Conservation (phyloP, 1,140 invertebrate genomes). For the Drosophila orosa region DNA sequence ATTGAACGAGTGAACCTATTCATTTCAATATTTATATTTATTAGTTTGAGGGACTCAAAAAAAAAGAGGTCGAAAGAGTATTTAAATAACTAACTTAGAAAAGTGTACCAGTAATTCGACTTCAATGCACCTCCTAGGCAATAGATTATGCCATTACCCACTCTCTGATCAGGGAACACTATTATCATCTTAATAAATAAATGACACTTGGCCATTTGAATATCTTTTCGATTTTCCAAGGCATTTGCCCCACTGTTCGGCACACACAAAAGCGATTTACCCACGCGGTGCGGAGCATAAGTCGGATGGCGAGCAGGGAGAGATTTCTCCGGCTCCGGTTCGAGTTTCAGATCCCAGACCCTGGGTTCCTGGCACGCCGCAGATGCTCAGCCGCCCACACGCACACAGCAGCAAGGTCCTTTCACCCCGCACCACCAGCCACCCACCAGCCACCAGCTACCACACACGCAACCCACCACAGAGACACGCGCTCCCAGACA, state of each 20-base stretch:
- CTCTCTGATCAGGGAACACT: neutral
- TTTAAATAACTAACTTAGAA: no score
- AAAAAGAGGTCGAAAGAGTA: no score
- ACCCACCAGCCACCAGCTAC: slow-evolving; percentile 15
- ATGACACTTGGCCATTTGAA: neutral
- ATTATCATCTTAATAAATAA: neutral
- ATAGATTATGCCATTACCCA: neutral
- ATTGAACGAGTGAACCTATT: no score
- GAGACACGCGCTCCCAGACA: slow-evolving; percentile 68
- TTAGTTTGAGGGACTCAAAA: no score
- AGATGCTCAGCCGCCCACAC: slow-evolving; percentile 61
- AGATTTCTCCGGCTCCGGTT: slow-evolving; percentile 44
- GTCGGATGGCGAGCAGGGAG: slow-evolving; percentile 43
- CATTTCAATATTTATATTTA: no score
- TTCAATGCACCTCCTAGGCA: neutral
- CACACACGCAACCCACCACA: slow-evolving; percentile 29
- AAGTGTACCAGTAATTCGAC: no score
- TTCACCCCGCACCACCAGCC: slow-evolving; percentile 12
- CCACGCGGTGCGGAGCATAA: slow-evolving; percentile 36
- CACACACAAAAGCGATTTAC: slow-evolving; percentile 43
- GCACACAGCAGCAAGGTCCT: slow-evolving; percentile 15
- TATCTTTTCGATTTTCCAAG: slow-evolving; percentile 13
- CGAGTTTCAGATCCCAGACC: slow-evolving; percentile 44
- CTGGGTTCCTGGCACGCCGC: slow-evolving; percentile 68
- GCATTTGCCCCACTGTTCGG: slow-evolving; percentile 37